Evolutionary conservation across 2,113 vertebrate species (phyloP).

Genomic region (Terrapene triunguis): DNA sequence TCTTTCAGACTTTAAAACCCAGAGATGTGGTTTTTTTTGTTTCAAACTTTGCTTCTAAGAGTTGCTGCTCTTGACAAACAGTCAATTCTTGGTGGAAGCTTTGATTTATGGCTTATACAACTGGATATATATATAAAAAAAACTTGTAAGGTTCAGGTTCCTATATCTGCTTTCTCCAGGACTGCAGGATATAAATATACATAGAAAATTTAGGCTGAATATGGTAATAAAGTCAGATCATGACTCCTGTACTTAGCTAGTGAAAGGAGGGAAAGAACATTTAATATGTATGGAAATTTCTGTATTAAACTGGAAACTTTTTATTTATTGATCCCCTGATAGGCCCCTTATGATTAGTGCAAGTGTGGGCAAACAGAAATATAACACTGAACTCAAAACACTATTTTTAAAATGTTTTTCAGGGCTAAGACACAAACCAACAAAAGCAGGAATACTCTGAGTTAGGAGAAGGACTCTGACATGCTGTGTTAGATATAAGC

Average conservation of each 20-base stretch:
- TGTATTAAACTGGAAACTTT: conserved; percentile 30
- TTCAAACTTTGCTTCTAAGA: conserved; percentile 39
- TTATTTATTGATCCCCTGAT: conserved; percentile 49
- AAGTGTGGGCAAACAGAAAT: conserved; percentile 18
- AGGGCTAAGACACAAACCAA: background rate
- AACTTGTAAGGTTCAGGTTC: conserved; percentile 29
- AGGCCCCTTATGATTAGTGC: conserved; percentile 35
- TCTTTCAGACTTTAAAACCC: conserved; percentile 19
- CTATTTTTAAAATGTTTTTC: conserved; percentile 28
- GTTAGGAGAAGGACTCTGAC: background rate
- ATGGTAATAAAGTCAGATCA: conserved; percentile 50
- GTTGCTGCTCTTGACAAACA: conserved; percentile 36
- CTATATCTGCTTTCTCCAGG: conserved; percentile 49
- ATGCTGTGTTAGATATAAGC: background rate
- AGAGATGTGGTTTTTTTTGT: background rate
- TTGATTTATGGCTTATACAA: conserved; percentile 42
- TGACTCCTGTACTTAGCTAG: conserved; percentile 59
- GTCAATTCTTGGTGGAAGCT: conserved; percentile 42
- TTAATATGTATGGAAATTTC: conserved; percentile 72
- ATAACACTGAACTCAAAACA: conserved; percentile 4
- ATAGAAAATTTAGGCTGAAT: conserved; percentile 43
- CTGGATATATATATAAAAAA: conserved; percentile 2
- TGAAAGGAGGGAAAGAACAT: conserved; percentile 31
- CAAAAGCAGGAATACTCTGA: background rate
- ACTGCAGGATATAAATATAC: conserved; percentile 64